A percentile compares a stretch with the other conserved stretches of the same genome.
phyloP scores from a whole-genome alignment of 2,797 vertebrate genomes.

The Siniperca obscura region DNA sequence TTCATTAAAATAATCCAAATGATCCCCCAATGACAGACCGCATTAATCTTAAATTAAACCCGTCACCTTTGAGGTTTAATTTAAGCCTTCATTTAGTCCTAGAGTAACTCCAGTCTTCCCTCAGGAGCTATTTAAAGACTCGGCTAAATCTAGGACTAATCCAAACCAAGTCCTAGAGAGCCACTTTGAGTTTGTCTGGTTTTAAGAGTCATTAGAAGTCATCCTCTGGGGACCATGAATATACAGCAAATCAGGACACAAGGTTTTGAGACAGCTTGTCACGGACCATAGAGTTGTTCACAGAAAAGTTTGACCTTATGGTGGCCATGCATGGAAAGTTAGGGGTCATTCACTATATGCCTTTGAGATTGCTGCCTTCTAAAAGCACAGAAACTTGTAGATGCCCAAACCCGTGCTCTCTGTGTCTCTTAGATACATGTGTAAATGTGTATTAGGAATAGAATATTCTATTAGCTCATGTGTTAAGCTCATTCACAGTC shows the following conservation, averaged over 20 bases:
- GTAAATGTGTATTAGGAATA: background rate
- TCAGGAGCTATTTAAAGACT: background rate
- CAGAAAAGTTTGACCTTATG: background rate
- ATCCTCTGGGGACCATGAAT: too few relatives aligned
- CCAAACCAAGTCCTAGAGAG: too few relatives aligned
- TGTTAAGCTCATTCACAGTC: too few relatives aligned
- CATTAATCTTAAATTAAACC: too few relatives aligned
- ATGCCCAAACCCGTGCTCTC: background rate
- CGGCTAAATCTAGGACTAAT: background rate
- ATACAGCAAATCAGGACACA: background rate
- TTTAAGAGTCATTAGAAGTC: background rate
- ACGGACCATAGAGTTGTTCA: background rate
- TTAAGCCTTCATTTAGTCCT: too few relatives aligned
- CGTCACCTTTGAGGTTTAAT: too few relatives aligned
- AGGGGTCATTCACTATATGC: background rate
- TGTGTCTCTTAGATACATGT: background rate
- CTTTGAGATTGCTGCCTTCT: background rate
- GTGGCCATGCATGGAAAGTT: background rate
- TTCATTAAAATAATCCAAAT: too few relatives aligned
- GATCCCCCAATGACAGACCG: too few relatives aligned
- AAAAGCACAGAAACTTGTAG: background rate
- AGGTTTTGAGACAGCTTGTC: background rate
- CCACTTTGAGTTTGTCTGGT: background rate
- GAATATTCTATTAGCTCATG: background rate
- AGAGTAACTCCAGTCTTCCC: background rate